phyloP scores from a whole-genome alignment of 2,888 invertebrate genomes.

The Anthoptus insignis region DNA sequence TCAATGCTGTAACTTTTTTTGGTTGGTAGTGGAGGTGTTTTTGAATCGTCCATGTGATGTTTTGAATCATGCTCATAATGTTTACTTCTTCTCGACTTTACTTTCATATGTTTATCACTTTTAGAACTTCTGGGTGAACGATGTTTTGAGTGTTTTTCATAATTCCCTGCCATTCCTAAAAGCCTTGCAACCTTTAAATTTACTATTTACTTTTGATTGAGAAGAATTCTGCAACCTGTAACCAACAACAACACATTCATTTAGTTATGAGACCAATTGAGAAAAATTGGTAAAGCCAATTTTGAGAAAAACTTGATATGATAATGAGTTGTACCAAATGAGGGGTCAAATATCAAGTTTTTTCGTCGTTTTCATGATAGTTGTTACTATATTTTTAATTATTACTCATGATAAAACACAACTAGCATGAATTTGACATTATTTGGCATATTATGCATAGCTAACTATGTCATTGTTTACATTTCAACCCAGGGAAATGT shows the following conservation, averaged over 20 bases:
- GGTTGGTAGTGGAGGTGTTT: conserved; percentile 74
- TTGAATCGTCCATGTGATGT: conserved; percentile 59
- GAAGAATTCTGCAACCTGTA: conserved; percentile 25
- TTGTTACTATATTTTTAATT: conserved; percentile 39
- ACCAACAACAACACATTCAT: conserved; percentile 23
- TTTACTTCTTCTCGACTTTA: conserved; percentile 56
- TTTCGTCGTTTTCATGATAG: conserved; percentile 62
- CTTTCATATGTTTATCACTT: conserved; percentile 55
- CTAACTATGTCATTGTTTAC: conserved; percentile 83
- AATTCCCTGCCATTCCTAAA: conserved; percentile 63
- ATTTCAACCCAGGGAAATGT: conserved; percentile 80
- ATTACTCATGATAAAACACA: conserved; percentile 38
- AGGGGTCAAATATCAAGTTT: conserved; percentile 28
- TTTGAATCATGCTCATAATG: conserved; percentile 51
- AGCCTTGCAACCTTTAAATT: conserved; percentile 32
- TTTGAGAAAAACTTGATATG: conserved; percentile 31
- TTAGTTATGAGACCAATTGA: conserved; percentile 21
- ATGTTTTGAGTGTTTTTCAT: conserved; percentile 56
- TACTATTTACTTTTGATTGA: conserved; percentile 52
- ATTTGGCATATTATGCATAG: conserved; percentile 60
- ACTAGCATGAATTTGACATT: conserved; percentile 72
- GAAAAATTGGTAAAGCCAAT: conserved; percentile 29
- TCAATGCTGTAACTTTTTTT: conserved; percentile 62
- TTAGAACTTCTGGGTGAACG: conserved; percentile 60
- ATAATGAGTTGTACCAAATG: neutral